Evolutionary conservation across 2,113 vertebrate genomes (phyloP).

Genomic region (Cricetomys ansorgei): DNA sequence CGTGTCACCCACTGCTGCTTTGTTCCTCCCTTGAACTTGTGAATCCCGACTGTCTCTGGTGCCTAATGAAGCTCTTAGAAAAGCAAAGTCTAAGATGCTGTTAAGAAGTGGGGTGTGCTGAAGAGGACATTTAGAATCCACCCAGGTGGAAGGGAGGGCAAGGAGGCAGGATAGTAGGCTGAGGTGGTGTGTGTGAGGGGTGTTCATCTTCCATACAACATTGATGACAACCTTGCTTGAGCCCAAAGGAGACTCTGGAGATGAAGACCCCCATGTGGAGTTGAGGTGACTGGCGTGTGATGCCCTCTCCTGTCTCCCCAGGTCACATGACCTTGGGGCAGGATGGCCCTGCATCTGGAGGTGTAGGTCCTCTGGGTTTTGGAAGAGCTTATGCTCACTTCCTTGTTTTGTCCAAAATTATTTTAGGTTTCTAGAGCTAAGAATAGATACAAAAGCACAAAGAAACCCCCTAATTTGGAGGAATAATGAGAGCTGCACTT

Average conservation of each 20-base stretch:
- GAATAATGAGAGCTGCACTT: slow-evolving; percentile 65
- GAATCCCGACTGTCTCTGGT: neutral
- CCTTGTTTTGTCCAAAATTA: slow-evolving; percentile 32
- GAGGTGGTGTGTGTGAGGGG: neutral
- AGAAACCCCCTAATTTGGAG: slow-evolving; percentile 70
- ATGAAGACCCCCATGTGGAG: neutral
- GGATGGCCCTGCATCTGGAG: neutral
- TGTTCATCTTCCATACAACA: too few species aligned
- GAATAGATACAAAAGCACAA: slow-evolving; percentile 71
- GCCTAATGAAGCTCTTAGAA: neutral
- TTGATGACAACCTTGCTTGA: neutral
- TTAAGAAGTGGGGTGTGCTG: neutral
- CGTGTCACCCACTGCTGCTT: neutral
- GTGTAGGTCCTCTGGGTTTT: neutral
- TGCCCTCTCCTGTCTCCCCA: neutral
- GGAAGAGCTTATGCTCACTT: neutral
- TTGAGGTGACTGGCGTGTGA: neutral
- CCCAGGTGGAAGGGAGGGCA: neutral
- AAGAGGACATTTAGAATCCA: neutral
- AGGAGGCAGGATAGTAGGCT: neutral
- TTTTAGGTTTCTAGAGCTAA: slow-evolving; percentile 40
- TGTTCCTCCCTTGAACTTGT: neutral
- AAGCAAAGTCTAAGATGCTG: neutral
- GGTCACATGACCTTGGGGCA: neutral
- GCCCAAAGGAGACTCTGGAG: neutral